Base-by-base conservation (phyloP, 2,888 invertebrate species). In the Galeruca laticollis region DNA sequence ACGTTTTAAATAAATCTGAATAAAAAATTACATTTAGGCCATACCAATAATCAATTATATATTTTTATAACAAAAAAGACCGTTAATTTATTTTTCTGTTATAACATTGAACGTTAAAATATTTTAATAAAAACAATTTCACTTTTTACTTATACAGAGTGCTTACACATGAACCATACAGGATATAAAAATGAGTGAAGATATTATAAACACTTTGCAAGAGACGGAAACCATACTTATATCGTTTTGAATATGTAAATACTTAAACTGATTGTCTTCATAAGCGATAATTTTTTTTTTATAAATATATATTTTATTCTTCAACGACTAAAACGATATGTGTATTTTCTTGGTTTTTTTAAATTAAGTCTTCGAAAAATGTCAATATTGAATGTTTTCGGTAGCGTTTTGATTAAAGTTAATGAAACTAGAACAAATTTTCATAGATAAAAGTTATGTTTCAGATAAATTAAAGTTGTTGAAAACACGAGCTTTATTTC, bases 1-100 rank as follows among this genome's bases (percentile, higher is more conserved):
- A 66, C 26, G 66, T 66, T 20, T 51, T 51, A 51, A 51, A 21
- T 20, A 66, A 66, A 66, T 15, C 40, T 26, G 49, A 60, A 59
- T 66, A 43, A 63, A 8, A 37, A 3, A 13, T 21, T 9, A n/a
- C 37, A 15, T 37, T 54, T 63, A 56, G 26, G 52, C 20, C 3
- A 63, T 54, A 54, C 40, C 40, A 63, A 51, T 40, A 54, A 62
- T 52, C 37, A 51, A 62, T 62, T 54, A 35, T 21, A 40, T 63
- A 35, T 35, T 59, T 59, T 31, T 20, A 11, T 37, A 6, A 20
- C n/a, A 20, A 31, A 60, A 18, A 10, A 18, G 18, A 18, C 6
- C 4, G 15, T 43, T 13, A 6, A n/a, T n/a, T 5, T 47, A 47
- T 47, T 2, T 47, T 9, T 8, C 15, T 47, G 47, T 47, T 47